Evolutionary conservation across 2,797 vertebrate genomes (phyloP).

Genomic region (Oreochromis mossambicus): DNA sequence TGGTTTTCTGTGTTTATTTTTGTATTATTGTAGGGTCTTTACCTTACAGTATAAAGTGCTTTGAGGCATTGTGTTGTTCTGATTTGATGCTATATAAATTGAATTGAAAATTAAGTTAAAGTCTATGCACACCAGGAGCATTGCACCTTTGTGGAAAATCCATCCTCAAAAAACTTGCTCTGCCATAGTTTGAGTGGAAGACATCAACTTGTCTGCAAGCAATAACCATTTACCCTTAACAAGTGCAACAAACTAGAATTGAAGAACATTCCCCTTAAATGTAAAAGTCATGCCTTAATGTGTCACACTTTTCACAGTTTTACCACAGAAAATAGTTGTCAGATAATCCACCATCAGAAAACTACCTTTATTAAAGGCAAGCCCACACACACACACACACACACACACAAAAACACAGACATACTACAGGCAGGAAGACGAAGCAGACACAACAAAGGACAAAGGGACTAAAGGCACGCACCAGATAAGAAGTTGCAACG

Average conservation of each 20-base stretch:
- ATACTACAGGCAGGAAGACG: accelerated
- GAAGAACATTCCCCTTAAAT: not conserved
- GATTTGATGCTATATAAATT: not conserved
- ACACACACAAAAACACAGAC: not conserved
- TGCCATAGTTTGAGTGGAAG: not conserved
- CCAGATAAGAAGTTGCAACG: no score
- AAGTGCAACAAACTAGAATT: not conserved
- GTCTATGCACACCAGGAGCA: not conserved
- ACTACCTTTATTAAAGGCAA: not conserved
- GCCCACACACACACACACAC: no score
- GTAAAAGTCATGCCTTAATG: not conserved
- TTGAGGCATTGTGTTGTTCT: not conserved
- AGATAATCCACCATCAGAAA: not conserved
- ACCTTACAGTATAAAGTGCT: not conserved
- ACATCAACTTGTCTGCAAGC: not conserved
- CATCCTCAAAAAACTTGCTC: not conserved
- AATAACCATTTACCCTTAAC: not conserved
- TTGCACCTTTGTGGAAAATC: not conserved
- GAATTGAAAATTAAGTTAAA: not conserved
- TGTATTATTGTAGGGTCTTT: not conserved
- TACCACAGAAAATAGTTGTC: not conserved
- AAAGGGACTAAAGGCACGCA: not conserved
- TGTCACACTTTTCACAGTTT: not conserved
- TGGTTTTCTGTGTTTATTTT: not conserved
- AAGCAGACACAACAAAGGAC: not conserved